phyloP scores from a whole-genome alignment of 2,113 vertebrate species.

The Amphiprion ocellaris region DNA sequence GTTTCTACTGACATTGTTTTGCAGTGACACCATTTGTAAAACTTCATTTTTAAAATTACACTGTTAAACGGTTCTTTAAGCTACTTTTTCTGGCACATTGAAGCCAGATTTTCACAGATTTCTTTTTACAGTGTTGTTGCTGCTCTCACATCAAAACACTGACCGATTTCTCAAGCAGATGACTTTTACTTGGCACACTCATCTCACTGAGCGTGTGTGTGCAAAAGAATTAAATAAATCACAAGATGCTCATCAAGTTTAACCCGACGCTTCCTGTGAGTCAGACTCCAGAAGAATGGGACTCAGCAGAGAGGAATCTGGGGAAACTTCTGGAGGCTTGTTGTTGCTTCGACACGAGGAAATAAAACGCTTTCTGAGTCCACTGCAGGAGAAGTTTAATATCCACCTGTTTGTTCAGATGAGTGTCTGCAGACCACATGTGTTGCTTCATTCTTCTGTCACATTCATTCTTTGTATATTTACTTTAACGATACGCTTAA shows the following conservation, averaged over 20 bases:
- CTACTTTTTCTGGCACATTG: no score
- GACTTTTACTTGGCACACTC: conserved; percentile 3
- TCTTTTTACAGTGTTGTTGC: no score
- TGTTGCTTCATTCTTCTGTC: background rate
- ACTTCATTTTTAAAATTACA: no score
- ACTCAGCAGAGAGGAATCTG: conserved; percentile 77
- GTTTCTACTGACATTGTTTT: no score
- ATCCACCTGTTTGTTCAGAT: conserved; percentile 18
- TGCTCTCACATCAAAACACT: conserved; percentile 9
- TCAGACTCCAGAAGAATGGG: conserved; percentile 68
- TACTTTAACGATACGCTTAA: no score
- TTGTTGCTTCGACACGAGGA: conserved; percentile 15
- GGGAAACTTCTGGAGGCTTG: conserved; percentile 66
- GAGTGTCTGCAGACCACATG: background rate
- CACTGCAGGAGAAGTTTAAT: background rate
- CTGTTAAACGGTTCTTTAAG: no score
- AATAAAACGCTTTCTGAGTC: background rate
- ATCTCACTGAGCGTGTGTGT: background rate
- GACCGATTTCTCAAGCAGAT: background rate
- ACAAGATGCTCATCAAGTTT: conserved; percentile 43
- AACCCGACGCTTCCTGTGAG: conserved; percentile 79
- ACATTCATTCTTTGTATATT: background rate
- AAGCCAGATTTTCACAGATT: no score
- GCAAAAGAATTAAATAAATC: conserved; percentile 5
- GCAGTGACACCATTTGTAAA: no score